Evolutionary conservation across 2,888 invertebrate genomes (phyloP).

Genomic region (Limenitis camilla): DNA sequence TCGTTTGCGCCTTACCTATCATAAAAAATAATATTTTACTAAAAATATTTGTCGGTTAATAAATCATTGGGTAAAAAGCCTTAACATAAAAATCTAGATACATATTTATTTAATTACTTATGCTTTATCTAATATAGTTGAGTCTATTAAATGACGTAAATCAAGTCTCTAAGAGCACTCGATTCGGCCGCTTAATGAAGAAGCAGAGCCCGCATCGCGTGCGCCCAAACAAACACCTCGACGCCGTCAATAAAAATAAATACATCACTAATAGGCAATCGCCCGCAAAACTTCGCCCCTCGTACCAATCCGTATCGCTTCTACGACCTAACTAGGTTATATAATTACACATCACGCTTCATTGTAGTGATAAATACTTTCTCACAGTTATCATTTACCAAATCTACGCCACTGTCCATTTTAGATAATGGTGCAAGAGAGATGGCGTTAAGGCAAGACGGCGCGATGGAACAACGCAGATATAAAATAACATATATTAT

Average conservation of each 20-base stretch:
- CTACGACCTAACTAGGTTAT: conserved; percentile 63
- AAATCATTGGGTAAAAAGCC: no score
- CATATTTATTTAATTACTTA: no score
- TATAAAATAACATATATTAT: conserved; percentile 72
- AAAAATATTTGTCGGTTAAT: no score
- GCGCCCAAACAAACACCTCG: conserved; percentile 33
- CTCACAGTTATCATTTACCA: conserved; percentile 75
- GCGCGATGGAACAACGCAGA: conserved; percentile 44
- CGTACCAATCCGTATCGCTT: conserved; percentile 41
- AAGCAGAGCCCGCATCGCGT: conserved; percentile 43
- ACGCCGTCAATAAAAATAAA: conserved; percentile 60
- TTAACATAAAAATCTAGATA: no score
- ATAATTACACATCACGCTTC: conserved; percentile 73
- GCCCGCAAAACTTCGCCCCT: conserved; percentile 23
- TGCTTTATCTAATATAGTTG: conserved; percentile 23
- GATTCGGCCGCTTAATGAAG: conserved; percentile 41
- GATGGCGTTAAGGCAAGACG: conserved; percentile 35
- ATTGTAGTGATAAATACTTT: conserved; percentile 75
- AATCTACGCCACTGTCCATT: conserved; percentile 75
- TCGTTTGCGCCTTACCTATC: no score
- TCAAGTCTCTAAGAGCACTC: conserved; percentile 39
- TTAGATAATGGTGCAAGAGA: conserved; percentile 68
- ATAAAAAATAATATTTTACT: no score
- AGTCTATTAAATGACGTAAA: conserved; percentile 39
- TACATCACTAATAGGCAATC: conserved; percentile 47